Evolutionary conservation across 2,888 invertebrate species (phyloP), one percentile per base, ranked within the genome.

Genomic region (Euphydryas editha): DNA sequence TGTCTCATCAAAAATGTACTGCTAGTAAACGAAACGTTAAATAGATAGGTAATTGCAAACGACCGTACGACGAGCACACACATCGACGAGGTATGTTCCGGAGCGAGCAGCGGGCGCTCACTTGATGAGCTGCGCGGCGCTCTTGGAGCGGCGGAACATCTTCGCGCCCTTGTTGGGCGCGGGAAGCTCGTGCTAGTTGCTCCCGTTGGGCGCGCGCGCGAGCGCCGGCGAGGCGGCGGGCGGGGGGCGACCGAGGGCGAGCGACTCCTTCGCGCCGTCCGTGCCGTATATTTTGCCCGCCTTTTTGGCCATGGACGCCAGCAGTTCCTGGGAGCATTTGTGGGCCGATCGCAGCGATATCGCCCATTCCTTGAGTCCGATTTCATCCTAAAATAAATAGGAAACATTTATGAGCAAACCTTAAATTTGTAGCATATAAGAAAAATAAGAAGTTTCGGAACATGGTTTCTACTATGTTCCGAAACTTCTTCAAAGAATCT

Each of bases 271-370:
- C 62, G 87, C 76, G 55, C 89, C 90, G 78, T 92, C 92, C 2
- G 99, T 98, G 77, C 99, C 99, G 93, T 99, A 99, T 81, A 99
- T 99, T 94, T 98, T 99, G 76, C 99, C 99, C 44, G 99, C 99
- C 92, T 99, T 99, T 86, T 97, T 97, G 71, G 99, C 99, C 98
- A 99, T 99, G 59, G 97, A 98, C 62, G 98, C 98, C 68, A 99
- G 94, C 79, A 99, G 95, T 87, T 99, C 99, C 85, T 97, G 96
- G 3, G 99, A 99, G 83, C 97, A 95, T 91, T 98, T 98, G 94
- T 99, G 99, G 42, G 99, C 99, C 30, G 98, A 96, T 73, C 98
- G 96, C 78, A 99, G 94, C 60, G 99, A 99, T 69, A 97, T 94
- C 73, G 98, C 97, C 99, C 99, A 99, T 88, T 99, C 99, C 84